Conservation (phyloP, 1,140 invertebrate species). For the Lerema accius region DNA sequence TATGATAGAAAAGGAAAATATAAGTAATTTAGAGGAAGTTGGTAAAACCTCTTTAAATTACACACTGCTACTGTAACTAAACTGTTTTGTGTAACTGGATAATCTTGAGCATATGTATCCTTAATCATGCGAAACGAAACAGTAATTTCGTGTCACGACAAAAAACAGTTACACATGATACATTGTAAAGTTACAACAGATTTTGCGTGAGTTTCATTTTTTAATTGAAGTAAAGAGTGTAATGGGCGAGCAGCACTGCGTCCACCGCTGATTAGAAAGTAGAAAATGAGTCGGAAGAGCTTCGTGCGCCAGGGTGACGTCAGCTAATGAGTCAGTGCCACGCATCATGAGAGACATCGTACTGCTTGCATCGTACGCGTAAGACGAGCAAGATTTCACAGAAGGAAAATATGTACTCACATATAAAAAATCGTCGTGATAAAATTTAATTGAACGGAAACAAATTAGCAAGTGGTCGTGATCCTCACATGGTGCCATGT, state of each 20-base stretch:
- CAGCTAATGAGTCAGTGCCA: constrained; percentile 30
- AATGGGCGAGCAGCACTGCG: constrained; percentile 11
- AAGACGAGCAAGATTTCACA: constrained; percentile 14
- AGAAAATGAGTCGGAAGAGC: constrained; percentile 34
- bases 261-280: constrained; percentile 28
- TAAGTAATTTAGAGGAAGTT: too few relatives aligned
- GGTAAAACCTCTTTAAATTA: too few relatives aligned
- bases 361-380: constrained; percentile 14
- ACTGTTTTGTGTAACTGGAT: too few relatives aligned
- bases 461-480: constrained; percentile 4
- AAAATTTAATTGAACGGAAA: constrained; percentile 7
- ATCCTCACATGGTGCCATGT: not conserved
- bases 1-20: too few relatives aligned
- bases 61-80: too few relatives aligned
- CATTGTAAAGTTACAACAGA: not conserved
- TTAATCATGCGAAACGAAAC: constrained; percentile 22
- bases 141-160: constrained; percentile 13
- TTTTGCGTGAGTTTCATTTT: constrained; percentile 11
- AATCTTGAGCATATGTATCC: constrained; percentile 15
- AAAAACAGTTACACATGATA: constrained; percentile 2
- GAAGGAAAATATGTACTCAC: too few relatives aligned
- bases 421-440: not conserved
- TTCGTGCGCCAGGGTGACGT: constrained; percentile 20
- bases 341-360: constrained; percentile 24
- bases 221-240: constrained; percentile 14